These are phyloP conservation scores for Vanessa tameamea DNA, from an alignment of 1,140 invertebrate genomes.

Conservation along the genomic window DNA sequence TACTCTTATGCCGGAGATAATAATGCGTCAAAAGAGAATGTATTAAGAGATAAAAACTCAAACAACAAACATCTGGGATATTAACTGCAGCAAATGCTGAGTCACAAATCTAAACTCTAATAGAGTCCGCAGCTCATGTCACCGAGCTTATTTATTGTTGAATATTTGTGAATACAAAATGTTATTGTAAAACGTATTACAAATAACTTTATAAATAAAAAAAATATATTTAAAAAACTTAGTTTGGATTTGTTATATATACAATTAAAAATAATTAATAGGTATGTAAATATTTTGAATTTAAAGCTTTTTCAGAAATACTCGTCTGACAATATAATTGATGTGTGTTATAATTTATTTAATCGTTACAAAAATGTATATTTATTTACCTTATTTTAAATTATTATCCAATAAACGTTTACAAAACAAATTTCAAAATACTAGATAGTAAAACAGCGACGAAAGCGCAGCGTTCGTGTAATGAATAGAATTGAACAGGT, in stretches of 20 bases:
- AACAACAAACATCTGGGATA: constrained; percentile 29
- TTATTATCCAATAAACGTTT: not conserved
- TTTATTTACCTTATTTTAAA: not conserved
- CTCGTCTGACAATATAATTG: no score
- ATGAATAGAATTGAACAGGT: constrained; percentile 26
- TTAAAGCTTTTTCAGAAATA: no score
- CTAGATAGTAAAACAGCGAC: not conserved
- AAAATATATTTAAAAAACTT: no score
- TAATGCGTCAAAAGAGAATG: constrained; percentile 19
- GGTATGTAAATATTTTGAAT: no score
- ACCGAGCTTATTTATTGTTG: constrained; percentile 25
- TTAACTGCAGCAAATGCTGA: constrained; percentile 24
- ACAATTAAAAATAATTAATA: no score
- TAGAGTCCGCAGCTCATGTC: constrained; percentile 33
- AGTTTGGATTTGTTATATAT: no score
- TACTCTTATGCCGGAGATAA: not conserved
- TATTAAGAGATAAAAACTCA: constrained; percentile 17
- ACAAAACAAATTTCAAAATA: not conserved
- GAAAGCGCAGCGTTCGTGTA: constrained; percentile 25
- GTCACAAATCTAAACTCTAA: constrained; percentile 32
- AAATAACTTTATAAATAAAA: no score
- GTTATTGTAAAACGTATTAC: not conserved
- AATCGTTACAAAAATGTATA: not conserved
- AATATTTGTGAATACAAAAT: constrained; percentile 13
- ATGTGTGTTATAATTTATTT: not conserved